Evolutionary conservation across 2,797 vertebrate species (phyloP).

Genomic region (Pyrrhura leucotis): DNA sequence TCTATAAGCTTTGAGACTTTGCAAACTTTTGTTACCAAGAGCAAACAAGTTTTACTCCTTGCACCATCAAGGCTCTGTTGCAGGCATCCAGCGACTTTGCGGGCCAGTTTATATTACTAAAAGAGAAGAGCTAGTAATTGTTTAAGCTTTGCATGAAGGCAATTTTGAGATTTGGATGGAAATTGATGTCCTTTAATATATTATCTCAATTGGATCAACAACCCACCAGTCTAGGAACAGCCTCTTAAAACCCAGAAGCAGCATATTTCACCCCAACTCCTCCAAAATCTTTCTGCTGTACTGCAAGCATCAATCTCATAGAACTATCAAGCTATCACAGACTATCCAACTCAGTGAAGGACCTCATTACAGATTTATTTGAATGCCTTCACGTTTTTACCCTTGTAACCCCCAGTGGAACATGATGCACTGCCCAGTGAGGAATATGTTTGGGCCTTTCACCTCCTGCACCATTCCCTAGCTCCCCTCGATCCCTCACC

Average conservation of each 20-base stretch:
- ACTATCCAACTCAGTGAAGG: not conserved
- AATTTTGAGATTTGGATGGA: not conserved
- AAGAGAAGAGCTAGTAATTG: not conserved
- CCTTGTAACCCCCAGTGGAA: not conserved
- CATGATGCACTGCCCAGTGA: not conserved
- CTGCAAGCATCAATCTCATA: not conserved
- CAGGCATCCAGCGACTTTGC: not conserved
- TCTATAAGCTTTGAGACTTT: not conserved
- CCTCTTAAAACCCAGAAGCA: not conserved
- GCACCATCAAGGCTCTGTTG: not conserved
- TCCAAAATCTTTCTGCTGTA: not conserved
- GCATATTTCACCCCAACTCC: not conserved
- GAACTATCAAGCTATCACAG: not conserved
- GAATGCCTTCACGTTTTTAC: not conserved
- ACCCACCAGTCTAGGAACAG: not conserved
- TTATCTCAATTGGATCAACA: not conserved
- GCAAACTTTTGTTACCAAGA: not conserved
- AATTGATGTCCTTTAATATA: not conserved
- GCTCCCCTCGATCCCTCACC: not conserved
- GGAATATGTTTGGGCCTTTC: not conserved
- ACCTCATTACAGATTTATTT: not conserved
- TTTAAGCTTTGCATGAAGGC: not conserved
- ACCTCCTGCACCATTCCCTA: fast-evolving
- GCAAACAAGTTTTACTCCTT: not conserved
- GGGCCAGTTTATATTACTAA: not conserved